Conservation (phyloP, 2,113 vertebrate genomes). For the Ceyx melanurus region DNA sequence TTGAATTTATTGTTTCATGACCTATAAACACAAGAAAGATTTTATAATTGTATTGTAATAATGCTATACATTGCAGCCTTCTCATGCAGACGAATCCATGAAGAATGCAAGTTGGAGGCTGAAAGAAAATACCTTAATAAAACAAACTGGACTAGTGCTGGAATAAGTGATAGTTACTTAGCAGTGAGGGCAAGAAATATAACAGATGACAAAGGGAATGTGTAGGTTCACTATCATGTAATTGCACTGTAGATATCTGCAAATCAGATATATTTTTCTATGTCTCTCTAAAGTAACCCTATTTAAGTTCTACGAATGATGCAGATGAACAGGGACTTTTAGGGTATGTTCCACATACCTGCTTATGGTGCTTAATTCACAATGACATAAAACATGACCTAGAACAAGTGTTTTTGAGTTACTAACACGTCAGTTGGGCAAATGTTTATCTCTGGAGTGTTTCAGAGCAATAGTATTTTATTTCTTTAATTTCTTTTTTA, state of each 20-base stretch:
- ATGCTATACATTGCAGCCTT: not conserved
- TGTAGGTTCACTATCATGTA: not conserved
- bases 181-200: not conserved
- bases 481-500: not conserved
- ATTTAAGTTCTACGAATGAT: not conserved
- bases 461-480: not conserved
- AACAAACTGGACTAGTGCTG: not conserved
- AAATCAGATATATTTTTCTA: not conserved
- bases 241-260: not conserved
- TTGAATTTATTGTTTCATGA: not conserved
- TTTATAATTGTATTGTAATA: not conserved
- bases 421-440: not conserved
- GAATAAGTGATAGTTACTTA: not conserved
- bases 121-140: not conserved
- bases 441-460: not conserved
- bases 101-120: not conserved
- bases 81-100: not conserved
- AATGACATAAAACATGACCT: not conserved
- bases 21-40: not conserved
- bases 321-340: not conserved
- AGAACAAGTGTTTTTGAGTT: not conserved
- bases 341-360: not conserved
- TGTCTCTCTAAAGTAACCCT: not conserved
- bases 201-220: not conserved
- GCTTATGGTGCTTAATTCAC: not conserved